Base-by-base conservation (phyloP, 1,140 invertebrate genomes). In the Aleiodes sp. region DNA sequence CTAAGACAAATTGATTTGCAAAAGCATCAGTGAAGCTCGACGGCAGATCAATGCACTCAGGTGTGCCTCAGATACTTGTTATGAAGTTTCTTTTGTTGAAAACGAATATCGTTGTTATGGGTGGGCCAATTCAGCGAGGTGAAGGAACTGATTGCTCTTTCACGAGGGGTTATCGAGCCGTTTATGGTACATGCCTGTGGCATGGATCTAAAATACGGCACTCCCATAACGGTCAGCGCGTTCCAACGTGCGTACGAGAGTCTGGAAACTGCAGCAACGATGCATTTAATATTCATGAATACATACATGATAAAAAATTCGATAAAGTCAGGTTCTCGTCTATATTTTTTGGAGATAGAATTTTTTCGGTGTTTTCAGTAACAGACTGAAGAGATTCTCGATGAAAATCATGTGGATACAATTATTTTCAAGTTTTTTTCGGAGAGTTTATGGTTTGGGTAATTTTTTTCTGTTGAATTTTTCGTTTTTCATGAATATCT, bases 211-310 rank as follows among this genome's bases (percentile, higher is more conserved):
- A 52, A 52, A 52, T 21, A 24, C 19, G 46, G 19, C 46, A 52
- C 21, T 52, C 46, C 46, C 46, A 52, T 52, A 52, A 52, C 46
- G 46, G 46, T 52, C 46, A 52, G 10, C 19, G 46, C 46, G 46
- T 52, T 52, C 46, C 46, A 52, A 52, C n/a, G 19, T 52, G 46
- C 46, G 46, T 52, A 52, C 10, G 46, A 52, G 19, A 4, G 46
- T 9, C 21, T 24, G 46, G 19, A 52, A 9, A 24, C 46, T 24
- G 46, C 46, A 26, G 26, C 21, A 12, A 52, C 19, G 12, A 3
- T 43, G n/a, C n/a, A 43, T 6, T 16, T 1, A 14, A 43, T 43
- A 3, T 43, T 43, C 19, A n/a, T n/a, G n/a, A n/a, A n/a, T n/a
- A n/a, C n/a, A n/a, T n/a, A n/a, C n/a, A n/a, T n/a, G n/a, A n/a